Evolutionary conservation across 1,140 invertebrate species (phyloP), one percentile per base, ranked within the genome.

Genomic region (Drosophila hydei): DNA sequence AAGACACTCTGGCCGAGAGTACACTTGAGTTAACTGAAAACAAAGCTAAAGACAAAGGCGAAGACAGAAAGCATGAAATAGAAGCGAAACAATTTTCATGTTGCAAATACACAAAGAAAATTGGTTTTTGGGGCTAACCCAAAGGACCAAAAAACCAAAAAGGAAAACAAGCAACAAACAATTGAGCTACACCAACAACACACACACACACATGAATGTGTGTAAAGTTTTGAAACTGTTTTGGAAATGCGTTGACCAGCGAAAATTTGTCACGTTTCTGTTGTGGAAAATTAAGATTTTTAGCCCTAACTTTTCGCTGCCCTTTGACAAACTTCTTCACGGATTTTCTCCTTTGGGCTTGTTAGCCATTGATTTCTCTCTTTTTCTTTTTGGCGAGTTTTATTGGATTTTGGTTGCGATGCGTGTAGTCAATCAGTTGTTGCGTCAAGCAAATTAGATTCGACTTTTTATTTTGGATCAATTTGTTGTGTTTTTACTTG

Each of bases 251-350:
- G 42, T 25, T 25, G 54, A 45, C 75, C 79, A 78, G 54, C 68
- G 61, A 73, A 76, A 79, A 85, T 87, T 62, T 87, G 81, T 85
- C 81, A 85, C 81, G 81, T 85, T 74, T 72, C 68, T 69, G 62
- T 77, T 71, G 73, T 60, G 48, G 70, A 80, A 80, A 85, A 85
- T 85, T 85, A 77, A 87, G 81, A 85, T 77, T 74, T 75, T 79
- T 79, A 12, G 25, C 33, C 25, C 30, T 11, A 42, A 30, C 27
- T 45, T 47, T n/a, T 14, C 36, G 0, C 5, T 21, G 12, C 21
- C 7, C 19, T 3, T 14, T 5, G 23, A 2, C 8, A 21, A 79
- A 87, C 48, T 80, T 77, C 42, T 54, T 75, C 69, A 30, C 54
- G 62, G 65, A 50, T 74, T 54, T 80, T 61, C 74, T n/a, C 67